These are phyloP conservation scores for Lepus americanus DNA, from an alignment of 2,113 vertebrate genomes.

Conservation along the genomic window DNA sequence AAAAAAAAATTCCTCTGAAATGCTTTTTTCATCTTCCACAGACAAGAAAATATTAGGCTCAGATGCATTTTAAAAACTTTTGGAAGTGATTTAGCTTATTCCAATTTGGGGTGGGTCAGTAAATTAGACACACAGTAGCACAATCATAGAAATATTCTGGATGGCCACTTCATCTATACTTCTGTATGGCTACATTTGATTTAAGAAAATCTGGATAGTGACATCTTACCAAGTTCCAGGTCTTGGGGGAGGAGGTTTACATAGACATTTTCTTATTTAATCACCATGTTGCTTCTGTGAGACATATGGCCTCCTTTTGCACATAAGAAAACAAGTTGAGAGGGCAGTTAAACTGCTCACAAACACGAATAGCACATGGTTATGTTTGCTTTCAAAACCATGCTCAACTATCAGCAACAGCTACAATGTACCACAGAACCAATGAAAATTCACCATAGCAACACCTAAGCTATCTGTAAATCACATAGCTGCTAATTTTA, in stretches of 20 bases:
- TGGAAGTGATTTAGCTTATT: background rate
- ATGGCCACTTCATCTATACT: background rate
- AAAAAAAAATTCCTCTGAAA: background rate
- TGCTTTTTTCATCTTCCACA: background rate
- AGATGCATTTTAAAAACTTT: background rate
- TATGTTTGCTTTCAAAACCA: background rate
- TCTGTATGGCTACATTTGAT: background rate
- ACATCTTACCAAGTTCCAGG: background rate
- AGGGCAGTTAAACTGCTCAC: background rate
- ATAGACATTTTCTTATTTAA: background rate
- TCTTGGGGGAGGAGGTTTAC: background rate
- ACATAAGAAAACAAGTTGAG: background rate
- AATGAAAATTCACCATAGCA: background rate
- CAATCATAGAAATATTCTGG: background rate
- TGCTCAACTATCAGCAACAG: background rate
- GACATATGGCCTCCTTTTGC: background rate
- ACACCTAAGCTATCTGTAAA: fast-evolving
- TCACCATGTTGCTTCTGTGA: background rate
- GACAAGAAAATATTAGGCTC: background rate
- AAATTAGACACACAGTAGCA: background rate
- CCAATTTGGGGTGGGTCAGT: background rate
- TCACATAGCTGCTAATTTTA: background rate
- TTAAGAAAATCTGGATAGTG: no score
- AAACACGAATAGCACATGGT: background rate
- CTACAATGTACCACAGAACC: background rate